phyloP scores from a whole-genome alignment of 1,140 invertebrate species.

The Arion vulgaris region DNA sequence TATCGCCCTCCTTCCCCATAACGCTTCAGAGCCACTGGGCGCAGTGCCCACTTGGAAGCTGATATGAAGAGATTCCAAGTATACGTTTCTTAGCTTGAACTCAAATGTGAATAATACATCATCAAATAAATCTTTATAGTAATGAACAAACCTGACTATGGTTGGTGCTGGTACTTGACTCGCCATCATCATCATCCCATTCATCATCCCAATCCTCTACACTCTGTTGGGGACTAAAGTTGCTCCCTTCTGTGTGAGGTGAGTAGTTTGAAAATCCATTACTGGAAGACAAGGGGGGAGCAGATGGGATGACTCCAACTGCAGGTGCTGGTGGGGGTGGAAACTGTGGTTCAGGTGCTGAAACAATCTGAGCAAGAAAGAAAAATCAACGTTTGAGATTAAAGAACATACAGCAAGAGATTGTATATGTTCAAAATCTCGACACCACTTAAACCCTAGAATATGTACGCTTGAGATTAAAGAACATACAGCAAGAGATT shows the following conservation, averaged over 20 bases:
- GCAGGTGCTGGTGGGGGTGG: slow-evolving; percentile 72
- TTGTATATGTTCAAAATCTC: too few relatives aligned
- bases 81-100: too few relatives aligned
- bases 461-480: too few relatives aligned
- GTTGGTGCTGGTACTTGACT: slow-evolving; percentile 65
- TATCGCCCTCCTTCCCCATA: too few relatives aligned
- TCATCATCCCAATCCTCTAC: slow-evolving; percentile 86
- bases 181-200: slow-evolving; percentile 88
- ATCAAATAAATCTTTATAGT: too few relatives aligned
- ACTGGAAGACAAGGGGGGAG: slow-evolving; percentile 43
- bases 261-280: slow-evolving; percentile 31
- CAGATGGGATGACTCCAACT: slow-evolving; percentile 68
- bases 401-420: too few relatives aligned
- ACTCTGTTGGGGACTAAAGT: slow-evolving; percentile 56
- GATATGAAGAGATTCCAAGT: too few relatives aligned
- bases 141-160: slow-evolving; percentile 29
- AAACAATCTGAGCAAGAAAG: slow-evolving; percentile 55
- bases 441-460: too few relatives aligned
- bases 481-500: too few relatives aligned
- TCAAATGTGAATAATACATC: too few relatives aligned
- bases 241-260: slow-evolving; percentile 32
- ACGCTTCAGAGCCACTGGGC: too few relatives aligned
- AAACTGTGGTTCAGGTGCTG: slow-evolving; percentile 71
- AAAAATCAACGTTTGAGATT: background rate
- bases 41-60: too few relatives aligned